Percentiles rank a stretch among this genome's conserved stretches.
Evolutionary conservation across 1,140 invertebrate genomes (phyloP).

Genomic region (Magallana ariakensis): DNA sequence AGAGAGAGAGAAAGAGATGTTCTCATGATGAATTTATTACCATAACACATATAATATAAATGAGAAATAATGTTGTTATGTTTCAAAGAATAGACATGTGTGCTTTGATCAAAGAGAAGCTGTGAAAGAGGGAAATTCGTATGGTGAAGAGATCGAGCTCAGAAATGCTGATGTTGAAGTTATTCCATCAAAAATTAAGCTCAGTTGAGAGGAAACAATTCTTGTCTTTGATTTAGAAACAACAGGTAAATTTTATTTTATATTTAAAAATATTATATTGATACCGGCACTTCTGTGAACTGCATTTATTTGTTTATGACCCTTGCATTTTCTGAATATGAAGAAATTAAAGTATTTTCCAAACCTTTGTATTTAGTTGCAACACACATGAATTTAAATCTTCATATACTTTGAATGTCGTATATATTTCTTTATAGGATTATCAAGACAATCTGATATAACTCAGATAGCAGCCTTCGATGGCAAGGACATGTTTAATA

Average conservation of each 20-base stretch:
- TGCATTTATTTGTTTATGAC: too few relatives aligned
- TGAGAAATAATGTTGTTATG: neutral
- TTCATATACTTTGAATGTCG: too few relatives aligned
- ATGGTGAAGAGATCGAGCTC: neutral
- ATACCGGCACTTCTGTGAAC: too few relatives aligned
- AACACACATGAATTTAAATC: too few relatives aligned
- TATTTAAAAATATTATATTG: too few relatives aligned
- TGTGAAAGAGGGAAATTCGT: neutral
- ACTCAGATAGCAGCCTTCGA: constrained; percentile 26
- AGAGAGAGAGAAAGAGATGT: neutral
- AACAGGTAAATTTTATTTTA: constrained; percentile 20
- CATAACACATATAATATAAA: neutral
- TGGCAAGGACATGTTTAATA: neutral
- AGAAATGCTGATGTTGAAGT: neutral
- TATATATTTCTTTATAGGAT: constrained; percentile 4
- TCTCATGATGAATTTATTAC: neutral
- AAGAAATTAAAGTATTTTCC: too few relatives aligned
- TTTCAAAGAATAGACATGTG: constrained; percentile 6
- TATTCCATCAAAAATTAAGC: neutral
- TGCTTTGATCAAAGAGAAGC: neutral
- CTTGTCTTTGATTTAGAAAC: constrained; percentile 38
- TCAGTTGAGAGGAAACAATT: neutral
- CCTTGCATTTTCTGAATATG: too few relatives aligned
- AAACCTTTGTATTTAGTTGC: too few relatives aligned
- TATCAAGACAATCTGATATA: constrained; percentile 27